phyloP scores from a whole-genome alignment of 1,140 invertebrate species.

The silkworm (Bombyx mori) region ASM3026992v2 NC_085123.1:16001001-16001500 shows the following conservation, averaged over 20 bases:
- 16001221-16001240: slow-evolving; percentile 21
- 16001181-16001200: slow-evolving; percentile 18
- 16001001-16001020: too few species aligned
- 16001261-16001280: too few species aligned
- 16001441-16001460: too few species aligned
- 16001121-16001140: slow-evolving; percentile 20
- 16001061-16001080: neutral
- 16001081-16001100: slow-evolving; percentile 16
- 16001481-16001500: slow-evolving; percentile 76
- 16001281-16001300: neutral
- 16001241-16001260: slow-evolving; percentile 8
- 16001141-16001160: slow-evolving; percentile 13
- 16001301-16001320: too few species aligned
- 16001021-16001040: too few species aligned
- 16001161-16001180: slow-evolving; percentile 15
- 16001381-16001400: neutral
- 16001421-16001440: neutral
- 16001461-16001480: slow-evolving; percentile 34
- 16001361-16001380: neutral
- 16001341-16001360: neutral
- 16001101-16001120: slow-evolving; percentile 23
- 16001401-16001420: neutral
- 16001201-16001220: slow-evolving; percentile 22
- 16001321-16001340: neutral
- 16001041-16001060: too few species aligned